phyloP scores from a whole-genome alignment of 2,888 invertebrate species.

The Oscheius sp. region DNA sequence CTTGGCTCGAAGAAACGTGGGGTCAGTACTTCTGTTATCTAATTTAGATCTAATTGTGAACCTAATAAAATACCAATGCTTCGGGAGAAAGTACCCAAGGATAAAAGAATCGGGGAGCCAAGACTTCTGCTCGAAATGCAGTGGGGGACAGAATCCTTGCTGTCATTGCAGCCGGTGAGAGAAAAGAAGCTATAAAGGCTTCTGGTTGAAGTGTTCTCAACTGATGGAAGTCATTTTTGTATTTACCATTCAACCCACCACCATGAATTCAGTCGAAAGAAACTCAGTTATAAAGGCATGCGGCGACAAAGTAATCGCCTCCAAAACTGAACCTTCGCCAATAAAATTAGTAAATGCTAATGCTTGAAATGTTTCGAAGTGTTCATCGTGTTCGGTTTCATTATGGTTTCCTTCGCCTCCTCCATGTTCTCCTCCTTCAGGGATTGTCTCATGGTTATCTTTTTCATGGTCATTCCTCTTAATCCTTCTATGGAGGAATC shows the following conservation, averaged over 20 bases:
- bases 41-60: neutral
- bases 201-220: constrained; percentile 54
- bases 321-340: constrained; percentile 46
- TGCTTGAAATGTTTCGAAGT: constrained; percentile 36
- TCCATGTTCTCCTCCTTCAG: neutral
- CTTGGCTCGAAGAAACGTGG: constrained; percentile 61
- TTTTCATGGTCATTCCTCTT: neutral
- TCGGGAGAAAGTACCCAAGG: constrained; percentile 64
- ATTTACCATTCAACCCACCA: constrained; percentile 22
- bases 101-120: constrained; percentile 61
- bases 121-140: constrained; percentile 40
- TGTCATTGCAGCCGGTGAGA: constrained; percentile 60
- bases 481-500: no score
- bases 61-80: constrained; percentile 43
- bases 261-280: constrained; percentile 50
- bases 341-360: constrained; percentile 58
- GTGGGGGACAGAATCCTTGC: constrained; percentile 62
- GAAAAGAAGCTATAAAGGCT: constrained; percentile 63
- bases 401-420: neutral
- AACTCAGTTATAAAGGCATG: constrained; percentile 58
- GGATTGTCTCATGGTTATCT: neutral
- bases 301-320: constrained; percentile 60
- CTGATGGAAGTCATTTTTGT: constrained; percentile 33
- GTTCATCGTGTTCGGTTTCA: neutral
- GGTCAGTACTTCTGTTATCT: constrained; percentile 52